Base-by-base conservation (phyloP, 1,140 invertebrate species). In the Bombus ignitus region DNA sequence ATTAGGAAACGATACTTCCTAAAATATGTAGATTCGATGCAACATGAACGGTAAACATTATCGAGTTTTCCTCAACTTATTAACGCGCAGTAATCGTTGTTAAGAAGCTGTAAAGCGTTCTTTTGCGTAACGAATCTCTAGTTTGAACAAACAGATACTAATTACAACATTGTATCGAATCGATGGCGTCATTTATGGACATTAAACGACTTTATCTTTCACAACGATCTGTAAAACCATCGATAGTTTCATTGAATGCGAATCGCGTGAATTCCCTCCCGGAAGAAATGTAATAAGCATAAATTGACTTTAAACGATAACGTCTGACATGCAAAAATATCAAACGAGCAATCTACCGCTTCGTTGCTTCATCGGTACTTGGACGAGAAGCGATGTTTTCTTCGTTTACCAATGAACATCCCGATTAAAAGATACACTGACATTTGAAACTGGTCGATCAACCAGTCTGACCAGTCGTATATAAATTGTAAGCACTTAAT, bases 51-150 rank as follows among this genome's bases (percentile, higher is more conserved):
- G 6, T 53, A 22, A 53, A 53, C 18, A 1, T 6, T 53, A 53
- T 53, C 25, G 35, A 4, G 59, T 18, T 3, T 68, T 44, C 18
- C n/a, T 39, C 12, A n/a, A 25, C 42, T 44, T 35, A 68, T 10
- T 47, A 32, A 68, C 25, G 53, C 66, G 15, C 57, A 57, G 25
- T 53, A 57, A 42, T 22, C n/a, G 53, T 47, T 4, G 32, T n/a
- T 75, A 71, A 72, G 37, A 79, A 72, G 79, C 39, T 66, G 39
- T 53, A 32, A 37, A 65, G 15, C 42, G 37, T 70, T 78, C 44
- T n/a, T 57, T 85, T 66, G 83, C 83, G 59, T n/a, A 85, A 85
- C 77, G 68, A 80, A n/a, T 72, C 13, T 42, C 35, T 65, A 35
- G 32, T 42, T 39, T 2, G 75, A 3, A 79, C 35, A 72, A 22